phyloP scores from a whole-genome alignment of 1,140 invertebrate species.

The Drosophila sturtevanti region DNA sequence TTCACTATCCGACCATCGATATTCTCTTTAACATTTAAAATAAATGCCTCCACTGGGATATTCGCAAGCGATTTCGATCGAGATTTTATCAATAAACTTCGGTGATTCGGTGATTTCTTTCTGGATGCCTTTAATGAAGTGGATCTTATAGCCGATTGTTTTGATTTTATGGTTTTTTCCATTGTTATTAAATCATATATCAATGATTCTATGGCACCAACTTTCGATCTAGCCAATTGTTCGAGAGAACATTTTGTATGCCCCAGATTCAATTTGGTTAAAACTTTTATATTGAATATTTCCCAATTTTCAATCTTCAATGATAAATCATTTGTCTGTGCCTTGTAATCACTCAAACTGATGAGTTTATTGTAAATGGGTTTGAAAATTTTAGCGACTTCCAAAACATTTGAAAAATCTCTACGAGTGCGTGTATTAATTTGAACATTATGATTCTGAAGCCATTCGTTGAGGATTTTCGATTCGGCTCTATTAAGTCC shows the following conservation, averaged over 20 bases:
- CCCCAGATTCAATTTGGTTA: not conserved
- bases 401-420: not conserved
- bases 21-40: not conserved
- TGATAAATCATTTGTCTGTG: not conserved
- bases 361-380: not conserved
- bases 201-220: not conserved
- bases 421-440: not conserved
- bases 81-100: not conserved
- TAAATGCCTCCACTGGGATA: not conserved
- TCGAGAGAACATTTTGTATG: not conserved
- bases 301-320: not conserved
- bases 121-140: not conserved
- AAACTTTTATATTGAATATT: not conserved
- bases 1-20: not conserved
- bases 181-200: not conserved
- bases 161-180: not conserved
- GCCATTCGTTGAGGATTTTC: not conserved
- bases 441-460: not conserved
- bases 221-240: not conserved
- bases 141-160: not conserved
- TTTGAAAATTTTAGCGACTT: not conserved
- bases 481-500: not conserved
- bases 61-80: not conserved
- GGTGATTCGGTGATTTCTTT: not conserved
- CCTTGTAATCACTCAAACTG: not conserved